Conservation (phyloP, 2,888 invertebrate genomes). For the Temnothorax ravouxi region DNA sequence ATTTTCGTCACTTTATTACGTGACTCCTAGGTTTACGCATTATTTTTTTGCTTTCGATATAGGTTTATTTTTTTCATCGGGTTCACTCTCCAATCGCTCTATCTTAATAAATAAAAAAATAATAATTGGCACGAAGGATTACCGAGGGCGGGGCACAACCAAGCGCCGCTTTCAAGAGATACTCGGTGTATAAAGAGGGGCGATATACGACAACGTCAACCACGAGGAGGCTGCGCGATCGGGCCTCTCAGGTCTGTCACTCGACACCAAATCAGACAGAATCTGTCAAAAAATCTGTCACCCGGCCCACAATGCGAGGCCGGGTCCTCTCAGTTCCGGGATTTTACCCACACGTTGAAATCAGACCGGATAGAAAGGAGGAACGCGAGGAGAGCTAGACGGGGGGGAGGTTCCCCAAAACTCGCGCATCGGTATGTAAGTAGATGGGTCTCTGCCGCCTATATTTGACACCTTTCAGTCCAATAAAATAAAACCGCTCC, state of each 20-base stretch:
- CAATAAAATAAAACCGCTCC: slow-evolving; percentile 81
- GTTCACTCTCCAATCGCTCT: not conserved
- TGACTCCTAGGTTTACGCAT: not conserved
- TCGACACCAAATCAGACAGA: slow-evolving; percentile 83
- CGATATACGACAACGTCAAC: slow-evolving; percentile 67
- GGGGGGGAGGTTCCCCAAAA: slow-evolving; percentile 40
- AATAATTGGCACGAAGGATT: slow-evolving; percentile 29
- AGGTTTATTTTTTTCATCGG: not conserved
- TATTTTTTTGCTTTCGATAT: not conserved
- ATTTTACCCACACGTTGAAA: slow-evolving; percentile 69
- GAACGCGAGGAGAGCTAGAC: not conserved
- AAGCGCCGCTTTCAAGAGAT: slow-evolving; percentile 33
- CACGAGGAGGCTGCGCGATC: slow-evolving; percentile 66
- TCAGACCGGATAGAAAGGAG: slow-evolving; percentile 48
- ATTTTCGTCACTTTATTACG: not conserved
- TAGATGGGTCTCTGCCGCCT: slow-evolving; percentile 78
- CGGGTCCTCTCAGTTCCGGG: slow-evolving; percentile 50
- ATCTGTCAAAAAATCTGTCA: slow-evolving; percentile 84
- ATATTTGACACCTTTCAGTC: slow-evolving; percentile 83
- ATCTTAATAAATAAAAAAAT: slow-evolving; percentile 4
- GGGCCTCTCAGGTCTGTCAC: slow-evolving; percentile 77
- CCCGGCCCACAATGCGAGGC: slow-evolving; percentile 64
- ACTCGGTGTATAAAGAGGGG: slow-evolving; percentile 11
- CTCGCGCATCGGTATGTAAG: slow-evolving; percentile 68
- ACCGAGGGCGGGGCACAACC: slow-evolving; percentile 34